Base-by-base conservation (phyloP, 1,140 invertebrate genomes). In the Heterodera carotae region DNA sequence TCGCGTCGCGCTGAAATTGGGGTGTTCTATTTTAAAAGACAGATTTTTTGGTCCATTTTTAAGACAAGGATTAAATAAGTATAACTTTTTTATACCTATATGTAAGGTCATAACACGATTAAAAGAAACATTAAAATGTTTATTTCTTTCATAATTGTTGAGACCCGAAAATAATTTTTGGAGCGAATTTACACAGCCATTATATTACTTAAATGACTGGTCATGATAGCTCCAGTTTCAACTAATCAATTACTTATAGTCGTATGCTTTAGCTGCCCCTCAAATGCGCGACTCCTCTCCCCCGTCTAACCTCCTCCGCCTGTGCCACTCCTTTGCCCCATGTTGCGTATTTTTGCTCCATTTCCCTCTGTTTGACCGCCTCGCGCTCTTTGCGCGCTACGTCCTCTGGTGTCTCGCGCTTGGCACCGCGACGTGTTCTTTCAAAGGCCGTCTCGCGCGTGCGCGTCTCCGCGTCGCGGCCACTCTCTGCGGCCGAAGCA, bases 251-350 rank as follows among this genome's bases (percentile, higher is more conserved):
- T n/a, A n/a, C n/a, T n/a, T n/a, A n/a, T n/a, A n/a, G n/a, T n/a
- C n/a, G n/a, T n/a, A n/a, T n/a, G n/a, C n/a, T n/a, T n/a, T n/a
- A n/a, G n/a, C n/a, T n/a, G n/a, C 10, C n/a, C 8, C 72, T n/a
- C 36, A 76, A 76, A 33, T 8, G 6, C n/a, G 25, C 34, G 15
- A 2, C 1, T 8, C 25, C 60, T 34, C 60, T n/a, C 33, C 6
- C 18, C 29, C 48, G 1, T 31, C 64, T 43, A n/a, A 83, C 82
- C 72, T 85, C 76, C 76, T 83, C 62, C 18, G 75, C 53, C 64
- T 84, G 84, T 48, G 67, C 60, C 12, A 85, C 68, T 36, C 83
- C 83, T 75, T 79, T 82, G 78, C 70, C 82, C 72, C 80, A 82
- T 25, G 29, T 2, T 2, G 72, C 36, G 48, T 84, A 84, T 48